phyloP scores from a whole-genome alignment of 2,113 vertebrate genomes.

The Neoarius graeffei region DNA sequence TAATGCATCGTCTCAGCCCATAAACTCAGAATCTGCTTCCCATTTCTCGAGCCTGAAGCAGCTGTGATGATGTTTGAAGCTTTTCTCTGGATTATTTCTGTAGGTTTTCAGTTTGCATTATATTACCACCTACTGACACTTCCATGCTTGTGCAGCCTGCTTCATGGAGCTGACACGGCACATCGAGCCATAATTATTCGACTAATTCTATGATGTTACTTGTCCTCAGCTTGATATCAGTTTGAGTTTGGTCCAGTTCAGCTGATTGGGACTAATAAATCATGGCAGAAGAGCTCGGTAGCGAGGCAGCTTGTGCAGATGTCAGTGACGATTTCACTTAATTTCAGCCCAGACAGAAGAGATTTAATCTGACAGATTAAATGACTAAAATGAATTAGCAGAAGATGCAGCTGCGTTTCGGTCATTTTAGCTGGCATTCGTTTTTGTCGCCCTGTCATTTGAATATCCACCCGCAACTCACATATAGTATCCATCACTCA shows the following conservation, averaged over 20 bases:
- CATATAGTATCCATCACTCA: background rate
- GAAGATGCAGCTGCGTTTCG: conserved; percentile 29
- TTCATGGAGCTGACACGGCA: background rate
- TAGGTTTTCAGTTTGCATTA: conserved; percentile 27
- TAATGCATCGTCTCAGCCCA: background rate
- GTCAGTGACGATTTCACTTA: conserved; percentile 26
- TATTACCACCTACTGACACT: conserved; percentile 42
- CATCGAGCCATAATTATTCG: conserved; percentile 17
- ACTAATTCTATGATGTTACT: conserved; percentile 6
- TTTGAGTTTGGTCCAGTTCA: conserved; percentile 33
- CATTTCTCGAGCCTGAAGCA: background rate
- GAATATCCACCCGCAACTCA: background rate
- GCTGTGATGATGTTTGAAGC: background rate
- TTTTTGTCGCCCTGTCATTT: background rate
- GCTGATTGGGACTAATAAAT: conserved; percentile 38
- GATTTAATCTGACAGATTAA: conserved; percentile 18
- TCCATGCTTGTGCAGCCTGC: background rate
- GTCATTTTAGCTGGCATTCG: background rate
- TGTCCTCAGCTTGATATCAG: conserved; percentile 14
- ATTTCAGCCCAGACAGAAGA: conserved; percentile 10
- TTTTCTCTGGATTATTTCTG: background rate
- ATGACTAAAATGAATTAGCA: conserved; percentile 29
- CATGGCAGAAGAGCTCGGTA: conserved; percentile 23
- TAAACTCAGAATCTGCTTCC: background rate
- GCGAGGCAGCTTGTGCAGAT: conserved; percentile 1